Conservation (phyloP, 2,113 vertebrate genomes). For the Oreochromis spilurus region DNA sequence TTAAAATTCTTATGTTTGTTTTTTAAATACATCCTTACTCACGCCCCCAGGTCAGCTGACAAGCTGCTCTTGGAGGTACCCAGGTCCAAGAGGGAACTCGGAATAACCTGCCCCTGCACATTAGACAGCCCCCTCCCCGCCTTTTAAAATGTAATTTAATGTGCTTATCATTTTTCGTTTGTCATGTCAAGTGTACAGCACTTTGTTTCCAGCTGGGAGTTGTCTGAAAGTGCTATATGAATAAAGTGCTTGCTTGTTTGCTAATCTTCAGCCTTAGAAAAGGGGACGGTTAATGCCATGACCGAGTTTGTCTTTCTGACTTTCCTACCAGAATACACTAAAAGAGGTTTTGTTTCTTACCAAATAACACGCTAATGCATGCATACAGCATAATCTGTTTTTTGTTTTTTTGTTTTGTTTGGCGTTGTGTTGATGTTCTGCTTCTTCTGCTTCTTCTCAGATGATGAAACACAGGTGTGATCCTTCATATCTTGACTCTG, state of each 20-base stretch:
- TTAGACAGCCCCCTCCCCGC: neutral
- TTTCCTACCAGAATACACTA: too few relatives aligned
- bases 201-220: neutral
- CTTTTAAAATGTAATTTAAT: neutral
- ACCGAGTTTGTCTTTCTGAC: neutral
- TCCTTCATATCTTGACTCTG: neutral
- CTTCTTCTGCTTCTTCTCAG: neutral
- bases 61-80: neutral
- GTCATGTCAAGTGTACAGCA: neutral
- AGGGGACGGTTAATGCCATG: neutral
- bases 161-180: neutral
- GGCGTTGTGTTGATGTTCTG: too few relatives aligned
- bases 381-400: too few relatives aligned
- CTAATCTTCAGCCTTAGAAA: neutral
- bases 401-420: too few relatives aligned
- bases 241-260: neutral
- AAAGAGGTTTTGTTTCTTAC: too few relatives aligned
- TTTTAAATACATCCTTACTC: neutral
- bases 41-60: neutral
- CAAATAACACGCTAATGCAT: too few relatives aligned
- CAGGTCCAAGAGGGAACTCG: neutral
- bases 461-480: neutral
- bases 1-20: neutral
- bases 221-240: neutral
- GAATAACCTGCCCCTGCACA: neutral